phyloP scores from a whole-genome alignment of 2,888 invertebrate species.

The Erebia palarica region DNA sequence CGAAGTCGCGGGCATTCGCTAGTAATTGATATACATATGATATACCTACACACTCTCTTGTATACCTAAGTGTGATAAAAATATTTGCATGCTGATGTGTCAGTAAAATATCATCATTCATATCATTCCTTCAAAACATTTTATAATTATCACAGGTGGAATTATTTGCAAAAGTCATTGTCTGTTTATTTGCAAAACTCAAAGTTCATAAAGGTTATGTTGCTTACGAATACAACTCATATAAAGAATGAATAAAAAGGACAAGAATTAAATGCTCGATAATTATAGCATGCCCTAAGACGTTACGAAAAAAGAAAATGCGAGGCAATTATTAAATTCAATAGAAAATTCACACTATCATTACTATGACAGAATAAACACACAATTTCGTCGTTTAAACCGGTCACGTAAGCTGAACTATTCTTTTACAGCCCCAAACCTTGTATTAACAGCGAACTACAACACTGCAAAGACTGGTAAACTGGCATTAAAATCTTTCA shows the following conservation, averaged over 20 bases:
- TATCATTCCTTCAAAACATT: too few relatives aligned
- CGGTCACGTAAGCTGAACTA: constrained; percentile 39
- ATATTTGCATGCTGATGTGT: too few relatives aligned
- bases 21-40: too few relatives aligned
- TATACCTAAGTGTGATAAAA: too few relatives aligned
- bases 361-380: constrained; percentile 42
- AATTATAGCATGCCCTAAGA: constrained; percentile 22
- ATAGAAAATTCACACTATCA: constrained; percentile 41
- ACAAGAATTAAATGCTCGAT: neutral
- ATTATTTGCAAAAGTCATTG: too few relatives aligned
- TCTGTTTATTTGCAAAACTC: neutral
- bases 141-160: too few relatives aligned
- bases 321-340: constrained; percentile 30
- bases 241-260: constrained; percentile 1
- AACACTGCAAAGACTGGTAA: constrained; percentile 14
- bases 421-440: constrained; percentile 39
- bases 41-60: too few relatives aligned
- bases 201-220: constrained; percentile 6
- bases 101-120: too few relatives aligned
- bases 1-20: too few relatives aligned
- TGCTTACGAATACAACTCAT: neutral
- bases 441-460: constrained; percentile 33
- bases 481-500: constrained; percentile 21
- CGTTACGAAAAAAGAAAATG: constrained; percentile 12
- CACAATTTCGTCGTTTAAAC: constrained; percentile 40